phyloP scores from a whole-genome alignment of 2,113 vertebrate species.

The Noctilio leporinus region DNA sequence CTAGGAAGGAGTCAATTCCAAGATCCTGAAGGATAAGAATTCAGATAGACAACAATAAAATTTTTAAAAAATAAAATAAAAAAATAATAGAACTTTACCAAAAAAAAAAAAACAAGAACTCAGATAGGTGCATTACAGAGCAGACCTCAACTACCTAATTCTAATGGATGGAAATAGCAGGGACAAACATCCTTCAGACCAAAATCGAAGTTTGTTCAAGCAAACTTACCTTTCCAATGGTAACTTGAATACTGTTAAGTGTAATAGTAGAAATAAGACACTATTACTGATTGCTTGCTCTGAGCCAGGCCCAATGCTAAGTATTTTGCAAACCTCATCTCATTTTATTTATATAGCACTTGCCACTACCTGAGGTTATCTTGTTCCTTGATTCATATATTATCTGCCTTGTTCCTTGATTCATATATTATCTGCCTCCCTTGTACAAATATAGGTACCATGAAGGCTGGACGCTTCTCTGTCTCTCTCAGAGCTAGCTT shows the following conservation, averaged over 20 bases:
- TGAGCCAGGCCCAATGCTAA: not conserved
- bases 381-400: not conserved
- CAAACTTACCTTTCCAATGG: not conserved
- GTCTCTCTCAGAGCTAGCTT: not conserved
- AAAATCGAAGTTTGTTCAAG: not conserved
- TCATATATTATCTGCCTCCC: not conserved
- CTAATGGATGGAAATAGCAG: not conserved
- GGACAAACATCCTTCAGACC: not conserved
- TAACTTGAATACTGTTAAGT: not conserved
- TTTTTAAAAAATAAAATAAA: too few species aligned
- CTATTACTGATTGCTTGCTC: not conserved
- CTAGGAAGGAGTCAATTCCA: not conserved
- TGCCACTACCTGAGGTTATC: not conserved
- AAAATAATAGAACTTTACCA: too few species aligned
- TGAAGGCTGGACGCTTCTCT: not conserved
- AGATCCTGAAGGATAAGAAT: not conserved
- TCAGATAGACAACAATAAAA: too few species aligned
- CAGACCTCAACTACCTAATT: not conserved
- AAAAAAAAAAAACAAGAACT: too few species aligned
- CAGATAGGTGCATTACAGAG: not conserved
- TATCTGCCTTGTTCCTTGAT: not conserved
- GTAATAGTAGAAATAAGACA: not conserved
- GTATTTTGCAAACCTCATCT: not conserved
- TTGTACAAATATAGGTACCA: not conserved
- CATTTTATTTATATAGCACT: not conserved